Conservation (phyloP, 2,797 vertebrate genomes). For the Acipenser oxyrinchus region DNA sequence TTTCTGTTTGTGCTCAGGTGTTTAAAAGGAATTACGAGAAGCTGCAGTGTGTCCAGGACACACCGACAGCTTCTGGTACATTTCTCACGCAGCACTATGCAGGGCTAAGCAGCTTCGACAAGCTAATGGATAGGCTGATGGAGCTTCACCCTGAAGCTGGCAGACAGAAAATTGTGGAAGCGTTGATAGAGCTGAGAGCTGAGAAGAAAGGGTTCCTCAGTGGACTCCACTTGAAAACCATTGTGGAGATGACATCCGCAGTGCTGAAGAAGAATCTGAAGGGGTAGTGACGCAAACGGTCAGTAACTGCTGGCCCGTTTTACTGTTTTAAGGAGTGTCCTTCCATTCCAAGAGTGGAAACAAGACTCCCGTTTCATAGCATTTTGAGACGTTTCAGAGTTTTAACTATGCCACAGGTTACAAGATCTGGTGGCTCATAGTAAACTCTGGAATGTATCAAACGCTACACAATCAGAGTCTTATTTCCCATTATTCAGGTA, state of each 20-base stretch:
- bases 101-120: conserved; percentile 46
- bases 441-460: too few species aligned
- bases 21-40: conserved; percentile 21
- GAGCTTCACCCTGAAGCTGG: conserved; percentile 35
- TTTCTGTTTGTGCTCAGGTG: conserved; percentile 12
- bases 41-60: conserved; percentile 27
- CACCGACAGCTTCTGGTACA: conserved; percentile 35
- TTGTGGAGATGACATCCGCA: conserved; percentile 50
- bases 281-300: too few species aligned
- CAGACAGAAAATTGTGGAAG: conserved; percentile 35
- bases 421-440: too few species aligned
- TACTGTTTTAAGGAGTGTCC: too few species aligned
- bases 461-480: too few species aligned
- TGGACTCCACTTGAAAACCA: conserved; percentile 38
- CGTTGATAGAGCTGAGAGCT: conserved; percentile 41
- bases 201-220: conserved; percentile 33
- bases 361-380: too few species aligned
- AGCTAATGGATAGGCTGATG: conserved; percentile 42
- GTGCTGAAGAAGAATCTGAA: conserved; percentile 28
- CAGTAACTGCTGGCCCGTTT: too few species aligned
- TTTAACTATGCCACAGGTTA: too few species aligned
- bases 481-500: too few species aligned
- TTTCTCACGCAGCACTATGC: conserved; percentile 40
- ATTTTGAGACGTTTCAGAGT: too few species aligned
- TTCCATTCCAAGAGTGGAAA: too few species aligned